Base-by-base conservation (phyloP, 2,888 invertebrate genomes). In the Bombyx huttoni region DNA sequence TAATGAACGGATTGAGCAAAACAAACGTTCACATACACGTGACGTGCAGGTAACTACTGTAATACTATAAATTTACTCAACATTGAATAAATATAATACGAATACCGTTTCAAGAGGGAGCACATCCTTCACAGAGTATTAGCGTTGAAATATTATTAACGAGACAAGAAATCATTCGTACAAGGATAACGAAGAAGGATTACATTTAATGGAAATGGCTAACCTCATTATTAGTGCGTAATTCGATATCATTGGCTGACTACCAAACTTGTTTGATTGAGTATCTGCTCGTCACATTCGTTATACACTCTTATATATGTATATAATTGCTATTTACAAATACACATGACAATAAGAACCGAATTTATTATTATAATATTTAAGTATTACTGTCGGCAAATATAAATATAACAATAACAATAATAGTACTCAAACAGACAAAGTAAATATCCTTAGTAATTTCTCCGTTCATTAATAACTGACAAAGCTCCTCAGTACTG, bases 381-480 rank as follows among this genome's bases (percentile, higher is more conserved):
- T 24, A 24, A 24, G 24, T n/a, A n/a, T n/a, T n/a, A n/a, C n/a
- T 24, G 24, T 5, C 24, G 2, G 24, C 24, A 40, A 40, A 40
- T 6, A 40, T 40, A 40, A 8, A 40, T 40, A 7, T 10, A 10
- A 40, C 40, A 40, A 40, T 40, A 40, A 40, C 40, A 49, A 34
- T 8, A 40, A 12, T 24, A n/a, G 33, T 50, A 46, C 13, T 48
- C 49, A 49, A 34, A 50, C 53, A 58, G 51, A 67, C 63, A 60
- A 56, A 68, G 68, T 64, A 67, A 73, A 75, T 67, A 68, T 66
- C 65, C 60, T 52, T 59, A 60, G 67, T 71, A 75, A 77, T 76
- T 70, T 75, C 72, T 69, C 59, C 68, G 65, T 70, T 76, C 76
- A 79, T 80, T 77, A 76, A 77, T 77, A 77, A 65, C 73, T 70